A percentile compares a stretch with the other conserved stretches of the same genome.
These are phyloP conservation scores for Myodes glareolus DNA, from an alignment of 2,113 vertebrate species.

Conservation along the genomic window DNA sequence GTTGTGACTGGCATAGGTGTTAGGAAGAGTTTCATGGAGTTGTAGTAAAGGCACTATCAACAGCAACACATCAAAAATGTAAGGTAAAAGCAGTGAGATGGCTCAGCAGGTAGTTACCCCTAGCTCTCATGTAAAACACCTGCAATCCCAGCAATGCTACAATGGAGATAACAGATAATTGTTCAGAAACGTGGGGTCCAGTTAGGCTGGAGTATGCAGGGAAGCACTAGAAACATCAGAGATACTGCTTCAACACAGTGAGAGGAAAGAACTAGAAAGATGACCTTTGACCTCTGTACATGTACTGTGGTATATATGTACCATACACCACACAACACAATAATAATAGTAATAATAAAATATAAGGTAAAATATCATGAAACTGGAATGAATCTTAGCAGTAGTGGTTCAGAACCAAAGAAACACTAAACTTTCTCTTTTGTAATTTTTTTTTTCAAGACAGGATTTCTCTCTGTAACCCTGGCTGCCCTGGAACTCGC, in stretches of 20 bases:
- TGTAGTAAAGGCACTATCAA: background rate
- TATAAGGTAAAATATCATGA: background rate
- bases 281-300: background rate
- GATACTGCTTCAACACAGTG: background rate
- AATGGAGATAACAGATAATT: too few species aligned
- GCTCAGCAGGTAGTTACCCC: background rate
- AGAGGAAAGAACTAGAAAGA: background rate
- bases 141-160: background rate
- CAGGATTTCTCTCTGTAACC: background rate
- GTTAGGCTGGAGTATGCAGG: background rate
- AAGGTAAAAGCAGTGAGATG: background rate
- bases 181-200: too few species aligned
- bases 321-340: background rate
- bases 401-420: background rate
- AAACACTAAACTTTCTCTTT: background rate
- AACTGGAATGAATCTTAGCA: background rate
- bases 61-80: background rate
- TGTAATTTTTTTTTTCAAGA: background rate
- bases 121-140: background rate
- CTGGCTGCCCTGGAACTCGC: background rate
- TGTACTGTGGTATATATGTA: background rate
- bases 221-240: background rate
- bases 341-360: background rate
- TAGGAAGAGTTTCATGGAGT: conserved; percentile 10
- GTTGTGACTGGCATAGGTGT: background rate